phyloP scores from a whole-genome alignment of 2,113 vertebrate genomes.

The Oostethus manadensis region DNA sequence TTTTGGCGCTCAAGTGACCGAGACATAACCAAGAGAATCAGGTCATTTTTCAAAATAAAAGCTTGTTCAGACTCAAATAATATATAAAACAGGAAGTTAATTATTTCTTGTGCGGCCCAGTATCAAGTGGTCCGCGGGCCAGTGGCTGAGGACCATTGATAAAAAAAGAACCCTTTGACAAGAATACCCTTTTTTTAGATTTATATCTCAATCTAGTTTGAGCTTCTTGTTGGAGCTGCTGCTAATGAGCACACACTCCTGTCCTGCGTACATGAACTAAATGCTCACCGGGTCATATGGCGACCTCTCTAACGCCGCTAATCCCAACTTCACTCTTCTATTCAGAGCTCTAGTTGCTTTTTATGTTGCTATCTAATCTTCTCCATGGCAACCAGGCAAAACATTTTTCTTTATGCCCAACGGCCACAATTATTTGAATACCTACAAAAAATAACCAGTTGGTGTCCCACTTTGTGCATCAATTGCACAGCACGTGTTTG shows the following conservation, averaged over 20 bases:
- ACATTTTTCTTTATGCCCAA: constrained; percentile 28
- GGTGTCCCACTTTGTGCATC: constrained; percentile 22
- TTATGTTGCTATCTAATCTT: constrained; percentile 57
- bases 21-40: too few relatives aligned
- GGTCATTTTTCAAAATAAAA: too few relatives aligned
- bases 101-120: too few relatives aligned
- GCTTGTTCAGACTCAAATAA: too few relatives aligned
- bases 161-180: neutral
- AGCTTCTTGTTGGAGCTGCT: constrained; percentile 7
- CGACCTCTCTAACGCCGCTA: constrained; percentile 47
- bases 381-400: constrained; percentile 53
- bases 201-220: neutral
- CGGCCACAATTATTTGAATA: constrained; percentile 36
- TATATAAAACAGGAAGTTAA: too few relatives aligned
- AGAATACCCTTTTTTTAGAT: neutral
- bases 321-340: constrained; percentile 54
- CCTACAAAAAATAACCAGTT: constrained; percentile 29
- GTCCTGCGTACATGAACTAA: constrained; percentile 43
- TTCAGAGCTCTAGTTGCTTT: constrained; percentile 40
- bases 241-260: constrained; percentile 22
- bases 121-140: too few relatives aligned
- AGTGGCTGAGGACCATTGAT: too few relatives aligned
- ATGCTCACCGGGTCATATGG: constrained; percentile 52
- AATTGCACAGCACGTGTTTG: constrained; percentile 15
- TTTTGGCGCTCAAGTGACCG: too few relatives aligned